Evolutionary conservation across 1,140 invertebrate species (phyloP), one percentile per base, ranked within the genome.

Genomic region (Leptestheria dahalacensis): DNA sequence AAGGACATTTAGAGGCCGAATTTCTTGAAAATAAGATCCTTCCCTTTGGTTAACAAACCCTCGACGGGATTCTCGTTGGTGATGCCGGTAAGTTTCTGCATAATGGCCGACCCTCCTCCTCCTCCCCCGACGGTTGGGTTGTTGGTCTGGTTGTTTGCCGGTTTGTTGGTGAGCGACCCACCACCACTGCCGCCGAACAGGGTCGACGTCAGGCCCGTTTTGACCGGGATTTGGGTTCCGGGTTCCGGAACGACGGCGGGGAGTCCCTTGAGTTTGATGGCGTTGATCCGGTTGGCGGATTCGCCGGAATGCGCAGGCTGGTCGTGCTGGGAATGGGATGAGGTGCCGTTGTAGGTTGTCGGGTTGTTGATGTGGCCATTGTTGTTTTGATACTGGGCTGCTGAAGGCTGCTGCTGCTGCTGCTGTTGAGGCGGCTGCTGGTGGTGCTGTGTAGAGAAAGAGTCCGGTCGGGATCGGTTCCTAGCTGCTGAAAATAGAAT

Each of bases 21-120:
- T 76, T 89, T 90, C 80, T 89, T 89, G 72, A 91, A 91, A 68
- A 90, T 88, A 41, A 87, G 78, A 74, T 90, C 88, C 74, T 91
- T 90, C 64, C 87, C 88, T 73, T 91, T 91, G 64, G 87, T 88
- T 41, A 90, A 75, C 60, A 90, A 86, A 57, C 71, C 69, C 61
- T 73, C 72, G 18, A 49, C 64, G 18, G 54, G 62, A 69, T 69
- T 60, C 62, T 33, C 59, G 26, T 55, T 54, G 0, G 78, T 75
- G 73, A 88, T 86, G 68, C 88, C 86, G 58, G 81, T 80, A 65
- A 87, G 80, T 67, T 86, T 87, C 68, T 86, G 83, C 84, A 86
- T 86, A 50, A 87, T 75, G 71, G 85, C 85, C 21, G 57, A 50
- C 18, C 82, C 82, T 6, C 79, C 73, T 9, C 64, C 61, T 11